Evolutionary conservation across 1,140 invertebrate genomes (phyloP).

Genomic region (Coboldia fuscipes): DNA sequence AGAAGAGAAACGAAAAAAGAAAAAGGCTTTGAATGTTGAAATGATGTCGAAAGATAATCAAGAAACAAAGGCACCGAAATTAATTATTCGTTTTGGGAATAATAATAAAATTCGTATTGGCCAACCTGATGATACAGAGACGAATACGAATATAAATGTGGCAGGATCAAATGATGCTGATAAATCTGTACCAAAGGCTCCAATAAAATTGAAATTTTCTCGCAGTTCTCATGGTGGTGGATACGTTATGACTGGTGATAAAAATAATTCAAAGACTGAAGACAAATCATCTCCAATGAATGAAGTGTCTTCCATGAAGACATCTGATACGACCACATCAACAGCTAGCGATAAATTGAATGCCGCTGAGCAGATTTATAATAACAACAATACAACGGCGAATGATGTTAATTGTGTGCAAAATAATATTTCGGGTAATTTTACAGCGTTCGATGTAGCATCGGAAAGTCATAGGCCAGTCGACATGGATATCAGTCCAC

Average conservation of each 20-base stretch:
- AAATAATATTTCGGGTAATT: too few species aligned
- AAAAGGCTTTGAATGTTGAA: slow-evolving; percentile 14
- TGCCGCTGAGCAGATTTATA: slow-evolving; percentile 4
- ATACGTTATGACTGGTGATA: slow-evolving; percentile 29
- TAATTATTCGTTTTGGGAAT: slow-evolving; percentile 39
- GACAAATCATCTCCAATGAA: slow-evolving; percentile 10
- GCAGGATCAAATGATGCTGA: neutral
- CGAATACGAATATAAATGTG: slow-evolving; percentile 8
- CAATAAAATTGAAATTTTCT: slow-evolving; percentile 61
- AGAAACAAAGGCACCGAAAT: slow-evolving; percentile 29
- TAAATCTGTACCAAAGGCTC: slow-evolving; percentile 22
- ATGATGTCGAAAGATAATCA: slow-evolving; percentile 19
- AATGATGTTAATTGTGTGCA: neutral
- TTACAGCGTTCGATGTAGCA: neutral
- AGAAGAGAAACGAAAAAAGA: slow-evolving; percentile 34
- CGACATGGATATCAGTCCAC: too few species aligned
- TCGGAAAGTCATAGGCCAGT: neutral
- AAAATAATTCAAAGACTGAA: slow-evolving; percentile 12
- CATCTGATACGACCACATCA: slow-evolving; percentile 8
- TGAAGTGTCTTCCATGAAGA: slow-evolving; percentile 8
- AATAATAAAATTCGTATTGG: slow-evolving; percentile 1
- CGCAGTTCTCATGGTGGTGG: slow-evolving; percentile 48
- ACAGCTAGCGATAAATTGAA: slow-evolving; percentile 1
- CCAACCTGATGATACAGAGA: slow-evolving; percentile 10
- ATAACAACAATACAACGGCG: neutral